phyloP scores from a whole-genome alignment of 2,888 invertebrate species.

The Ischnus inquisitorius region DNA sequence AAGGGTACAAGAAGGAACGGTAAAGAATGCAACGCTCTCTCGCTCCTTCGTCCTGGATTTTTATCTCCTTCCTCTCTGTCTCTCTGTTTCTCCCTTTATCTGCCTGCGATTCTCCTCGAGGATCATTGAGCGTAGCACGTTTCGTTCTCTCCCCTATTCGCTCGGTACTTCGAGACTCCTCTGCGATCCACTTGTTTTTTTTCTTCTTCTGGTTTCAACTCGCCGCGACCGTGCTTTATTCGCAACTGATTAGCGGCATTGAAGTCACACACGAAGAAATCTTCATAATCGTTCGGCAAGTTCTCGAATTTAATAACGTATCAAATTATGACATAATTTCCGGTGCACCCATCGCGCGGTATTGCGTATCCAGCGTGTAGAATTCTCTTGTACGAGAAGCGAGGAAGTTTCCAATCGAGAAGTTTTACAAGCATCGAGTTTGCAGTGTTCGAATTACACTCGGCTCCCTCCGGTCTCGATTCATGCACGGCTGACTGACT shows the following conservation, averaged over 20 bases:
- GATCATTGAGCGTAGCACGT: conserved; percentile 34
- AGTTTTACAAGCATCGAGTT: background rate
- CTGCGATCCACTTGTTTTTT: conserved; percentile 22
- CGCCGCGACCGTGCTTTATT: background rate
- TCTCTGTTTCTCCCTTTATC: conserved; percentile 22
- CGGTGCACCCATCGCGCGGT: too few relatives aligned
- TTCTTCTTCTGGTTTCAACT: background rate
- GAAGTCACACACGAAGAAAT: too few relatives aligned
- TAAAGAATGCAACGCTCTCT: conserved; percentile 59
- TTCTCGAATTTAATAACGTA: too few relatives aligned
- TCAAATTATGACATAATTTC: too few relatives aligned
- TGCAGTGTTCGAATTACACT: background rate
- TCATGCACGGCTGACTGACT: background rate
- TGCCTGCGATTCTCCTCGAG: conserved; percentile 43
- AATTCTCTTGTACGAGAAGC: background rate
- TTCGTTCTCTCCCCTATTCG: conserved; percentile 12
- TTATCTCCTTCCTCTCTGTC: conserved; percentile 23
- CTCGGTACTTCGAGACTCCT: conserved; percentile 8
- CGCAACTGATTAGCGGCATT: background rate
- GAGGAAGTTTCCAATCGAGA: background rate
- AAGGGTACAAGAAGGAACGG: conserved; percentile 59
- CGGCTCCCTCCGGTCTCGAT: background rate
- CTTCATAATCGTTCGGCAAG: too few relatives aligned
- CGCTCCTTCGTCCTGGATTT: conserved; percentile 16
- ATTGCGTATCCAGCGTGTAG: background rate